Conservation (phyloP, 1,140 invertebrate species). For the Campoletis sonorensis region DNA sequence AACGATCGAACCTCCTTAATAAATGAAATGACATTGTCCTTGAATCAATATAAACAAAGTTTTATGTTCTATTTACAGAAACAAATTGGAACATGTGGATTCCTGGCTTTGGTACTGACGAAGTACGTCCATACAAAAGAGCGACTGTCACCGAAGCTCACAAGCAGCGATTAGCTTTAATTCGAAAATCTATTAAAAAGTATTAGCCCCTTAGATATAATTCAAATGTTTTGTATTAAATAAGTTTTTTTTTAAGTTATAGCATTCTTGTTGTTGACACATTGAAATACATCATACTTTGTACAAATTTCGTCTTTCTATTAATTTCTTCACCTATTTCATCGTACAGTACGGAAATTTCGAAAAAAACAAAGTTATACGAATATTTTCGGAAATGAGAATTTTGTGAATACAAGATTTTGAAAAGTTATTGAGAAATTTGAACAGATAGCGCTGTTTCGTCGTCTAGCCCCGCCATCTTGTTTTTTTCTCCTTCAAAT, state of each 20-base stretch:
- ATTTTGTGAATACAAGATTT: too few species aligned
- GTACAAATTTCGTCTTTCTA: not conserved
- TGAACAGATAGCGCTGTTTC: too few species aligned
- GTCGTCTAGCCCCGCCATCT: too few species aligned
- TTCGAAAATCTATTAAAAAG: conserved; percentile 95
- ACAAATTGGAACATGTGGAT: conserved; percentile 98
- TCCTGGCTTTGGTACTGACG: conserved; percentile 96
- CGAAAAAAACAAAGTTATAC: too few species aligned
- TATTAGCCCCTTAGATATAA: conserved; percentile 79
- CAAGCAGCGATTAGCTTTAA: conserved; percentile 94
- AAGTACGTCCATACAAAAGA: conserved; percentile 93
- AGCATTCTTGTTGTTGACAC: conserved; percentile 34
- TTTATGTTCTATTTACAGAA: conserved; percentile 81
- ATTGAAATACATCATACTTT: conserved; percentile 37
- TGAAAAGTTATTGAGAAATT: too few species aligned
- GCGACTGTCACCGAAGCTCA: conserved; percentile 95
- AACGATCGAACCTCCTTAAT: too few species aligned
- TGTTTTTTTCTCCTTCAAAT: too few species aligned
- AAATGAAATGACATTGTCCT: too few species aligned
- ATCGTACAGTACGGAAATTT: too few species aligned
- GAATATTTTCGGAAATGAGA: too few species aligned
- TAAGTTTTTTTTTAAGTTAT: conserved; percentile 35
- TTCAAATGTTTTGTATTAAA: conserved; percentile 27
- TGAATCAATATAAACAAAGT: conserved; percentile 37
- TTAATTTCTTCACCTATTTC: too few species aligned